Conservation (phyloP, 2,113 vertebrate genomes). For the Patagioenas fasciata region DNA sequence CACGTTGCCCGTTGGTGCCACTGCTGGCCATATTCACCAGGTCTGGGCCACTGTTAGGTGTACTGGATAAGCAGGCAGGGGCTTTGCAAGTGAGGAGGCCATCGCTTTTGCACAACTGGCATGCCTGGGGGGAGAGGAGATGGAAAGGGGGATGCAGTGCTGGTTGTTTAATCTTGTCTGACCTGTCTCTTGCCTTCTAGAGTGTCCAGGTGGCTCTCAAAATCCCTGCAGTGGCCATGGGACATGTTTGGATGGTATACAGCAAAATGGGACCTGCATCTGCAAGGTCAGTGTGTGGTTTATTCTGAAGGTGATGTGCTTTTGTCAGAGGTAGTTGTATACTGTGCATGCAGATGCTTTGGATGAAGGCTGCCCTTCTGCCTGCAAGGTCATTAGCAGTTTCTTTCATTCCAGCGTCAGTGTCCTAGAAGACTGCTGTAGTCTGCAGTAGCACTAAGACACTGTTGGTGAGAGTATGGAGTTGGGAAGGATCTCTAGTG, state of each 20-base stretch:
- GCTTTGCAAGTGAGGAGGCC: not conserved
- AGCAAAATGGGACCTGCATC: constrained; percentile 87
- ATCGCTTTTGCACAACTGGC: not conserved
- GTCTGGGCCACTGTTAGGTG: not conserved
- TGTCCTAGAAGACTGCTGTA: not conserved
- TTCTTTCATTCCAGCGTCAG: not conserved
- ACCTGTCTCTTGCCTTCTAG: constrained; percentile 68
- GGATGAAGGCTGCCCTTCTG: not conserved
- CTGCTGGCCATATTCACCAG: not conserved
- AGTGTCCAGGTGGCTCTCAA: constrained; percentile 84
- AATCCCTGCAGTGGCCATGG: constrained; percentile 85
- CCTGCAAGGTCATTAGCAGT: not conserved
- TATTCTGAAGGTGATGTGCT: not conserved
- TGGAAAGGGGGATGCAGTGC: not conserved
- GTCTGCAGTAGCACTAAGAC: not conserved
- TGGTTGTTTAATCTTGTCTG: not conserved
- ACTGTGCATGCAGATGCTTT: not conserved
- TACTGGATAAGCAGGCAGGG: not conserved
- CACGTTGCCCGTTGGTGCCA: not conserved
- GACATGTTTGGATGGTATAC: constrained; percentile 83
- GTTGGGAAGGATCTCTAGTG: not conserved
- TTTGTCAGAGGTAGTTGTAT: not conserved
- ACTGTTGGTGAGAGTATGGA: not conserved
- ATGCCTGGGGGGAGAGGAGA: not conserved
- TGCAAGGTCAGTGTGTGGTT: constrained; percentile 81